Evolutionary conservation across 2,888 invertebrate genomes (phyloP).

Genomic region (Mimachlamys varia): DNA sequence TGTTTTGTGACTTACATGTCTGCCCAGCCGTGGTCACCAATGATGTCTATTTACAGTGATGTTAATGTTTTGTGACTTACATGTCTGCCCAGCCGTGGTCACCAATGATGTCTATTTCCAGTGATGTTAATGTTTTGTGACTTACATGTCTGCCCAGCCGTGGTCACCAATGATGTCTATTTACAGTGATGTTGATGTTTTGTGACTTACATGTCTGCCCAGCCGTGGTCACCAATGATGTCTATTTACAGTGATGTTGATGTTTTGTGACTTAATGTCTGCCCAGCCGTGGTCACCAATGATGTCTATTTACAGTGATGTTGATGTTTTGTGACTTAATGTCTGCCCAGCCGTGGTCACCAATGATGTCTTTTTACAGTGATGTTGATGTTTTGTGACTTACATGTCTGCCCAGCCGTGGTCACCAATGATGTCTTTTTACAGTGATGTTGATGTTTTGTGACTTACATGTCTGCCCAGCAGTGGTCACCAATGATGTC

Average conservation of each 20-base stretch:
- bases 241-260: slow-evolving; percentile 90
- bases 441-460: no score
- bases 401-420: slow-evolving; percentile 89
- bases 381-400: slow-evolving; percentile 59
- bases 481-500: slow-evolving; percentile 95
- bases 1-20: slow-evolving; percentile 81
- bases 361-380: slow-evolving; percentile 95
- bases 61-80: slow-evolving; percentile 76
- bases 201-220: slow-evolving; percentile 84
- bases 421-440: slow-evolving; percentile 94
- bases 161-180: slow-evolving; percentile 96
- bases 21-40: slow-evolving; percentile 93
- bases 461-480: slow-evolving; percentile 85
- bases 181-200: slow-evolving; percentile 83
- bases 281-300: slow-evolving; percentile 94
- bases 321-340: slow-evolving; percentile 77
- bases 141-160: slow-evolving; percentile 87
- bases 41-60: slow-evolving; percentile 93
- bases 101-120: slow-evolving; percentile 96
- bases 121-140: slow-evolving; percentile 39
- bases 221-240: slow-evolving; percentile 95
- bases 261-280: slow-evolving; percentile 80
- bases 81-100: slow-evolving; percentile 91
- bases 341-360: slow-evolving; percentile 91
- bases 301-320: slow-evolving; percentile 93